Percentiles rank a stretch among this genome's conserved stretches.
Conservation (phyloP, 1,140 invertebrate species). For the Cydia splendana region DNA sequence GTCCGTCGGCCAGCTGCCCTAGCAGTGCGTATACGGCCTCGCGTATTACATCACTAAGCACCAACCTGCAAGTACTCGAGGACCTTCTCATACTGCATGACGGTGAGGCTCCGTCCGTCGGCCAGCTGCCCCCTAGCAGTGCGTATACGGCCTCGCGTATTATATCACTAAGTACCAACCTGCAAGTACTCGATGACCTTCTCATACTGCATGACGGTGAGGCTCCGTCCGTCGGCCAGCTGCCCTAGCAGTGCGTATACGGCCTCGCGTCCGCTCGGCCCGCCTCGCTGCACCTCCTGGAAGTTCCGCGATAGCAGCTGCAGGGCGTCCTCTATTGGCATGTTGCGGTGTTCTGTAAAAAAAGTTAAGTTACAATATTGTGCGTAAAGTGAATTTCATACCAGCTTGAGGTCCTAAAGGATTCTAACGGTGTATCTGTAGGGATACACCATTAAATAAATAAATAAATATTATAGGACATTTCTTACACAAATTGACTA, state of each 20-base stretch:
- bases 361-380: neutral
- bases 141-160: slow-evolving; percentile 86
- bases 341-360: slow-evolving; percentile 92
- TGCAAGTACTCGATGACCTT: slow-evolving; percentile 88
- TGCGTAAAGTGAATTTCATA: no score
- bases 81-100: slow-evolving; percentile 89
- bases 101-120: slow-evolving; percentile 89
- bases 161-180: no score
- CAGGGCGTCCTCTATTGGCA: slow-evolving; percentile 95
- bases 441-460: no score
- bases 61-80: slow-evolving; percentile 89
- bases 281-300: slow-evolving; percentile 85
- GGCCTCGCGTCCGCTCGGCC: slow-evolving; percentile 78
- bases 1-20: slow-evolving; percentile 89
- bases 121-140: slow-evolving; percentile 89
- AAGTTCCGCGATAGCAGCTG: slow-evolving; percentile 89
- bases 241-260: slow-evolving; percentile 89
- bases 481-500: no score
- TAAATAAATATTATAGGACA: no score
- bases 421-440: no score
- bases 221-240: slow-evolving; percentile 88
- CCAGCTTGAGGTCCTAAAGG: no score
- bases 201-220: slow-evolving; percentile 91
- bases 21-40: slow-evolving; percentile 88
- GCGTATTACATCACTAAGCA: no score